A percentile compares a stretch with the other conserved stretches of the same genome.
Conservation (phyloP, 1,140 invertebrate genomes). For the Brachionus angularis region DNA sequence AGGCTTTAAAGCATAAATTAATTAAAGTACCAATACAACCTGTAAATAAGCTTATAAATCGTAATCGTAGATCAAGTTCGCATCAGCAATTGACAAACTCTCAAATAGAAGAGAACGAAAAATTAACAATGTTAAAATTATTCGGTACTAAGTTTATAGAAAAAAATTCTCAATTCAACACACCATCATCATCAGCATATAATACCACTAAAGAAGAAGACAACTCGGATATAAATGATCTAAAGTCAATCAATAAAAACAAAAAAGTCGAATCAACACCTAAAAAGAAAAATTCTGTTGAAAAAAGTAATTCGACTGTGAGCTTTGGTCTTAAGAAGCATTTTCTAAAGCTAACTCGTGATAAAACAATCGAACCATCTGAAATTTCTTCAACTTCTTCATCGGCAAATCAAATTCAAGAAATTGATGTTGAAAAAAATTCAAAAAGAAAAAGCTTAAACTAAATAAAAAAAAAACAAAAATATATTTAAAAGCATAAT, state of each 20-base stretch:
- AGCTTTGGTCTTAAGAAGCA: constrained; percentile 18
- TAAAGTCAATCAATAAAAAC: no score
- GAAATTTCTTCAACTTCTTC: no score
- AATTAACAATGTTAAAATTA: constrained; percentile 17
- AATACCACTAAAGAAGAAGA: neutral
- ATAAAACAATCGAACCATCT: no score
- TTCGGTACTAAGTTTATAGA: constrained; percentile 40
- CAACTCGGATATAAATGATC: neutral
- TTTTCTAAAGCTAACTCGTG: no score
- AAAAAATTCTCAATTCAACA: constrained; percentile 26
- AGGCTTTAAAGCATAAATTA: constrained; percentile 58
- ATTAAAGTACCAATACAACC: constrained; percentile 40
- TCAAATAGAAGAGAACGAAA: constrained; percentile 32
- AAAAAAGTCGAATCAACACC: neutral
- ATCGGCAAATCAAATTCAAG: no score
- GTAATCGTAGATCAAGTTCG: constrained; percentile 8
- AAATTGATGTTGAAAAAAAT: no score
- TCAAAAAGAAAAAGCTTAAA: no score
- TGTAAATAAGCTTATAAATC: constrained; percentile 32
- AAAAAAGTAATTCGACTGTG: neutral
- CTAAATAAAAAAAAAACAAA: no score
- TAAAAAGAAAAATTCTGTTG: constrained; percentile 1
- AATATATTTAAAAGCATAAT: no score
- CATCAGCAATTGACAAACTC: constrained; percentile 24
- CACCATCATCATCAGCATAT: neutral